Percentiles rank a stretch among this genome's conserved stretches.
Conservation (phyloP, 2,888 invertebrate species). For the Patella pellucida region DNA sequence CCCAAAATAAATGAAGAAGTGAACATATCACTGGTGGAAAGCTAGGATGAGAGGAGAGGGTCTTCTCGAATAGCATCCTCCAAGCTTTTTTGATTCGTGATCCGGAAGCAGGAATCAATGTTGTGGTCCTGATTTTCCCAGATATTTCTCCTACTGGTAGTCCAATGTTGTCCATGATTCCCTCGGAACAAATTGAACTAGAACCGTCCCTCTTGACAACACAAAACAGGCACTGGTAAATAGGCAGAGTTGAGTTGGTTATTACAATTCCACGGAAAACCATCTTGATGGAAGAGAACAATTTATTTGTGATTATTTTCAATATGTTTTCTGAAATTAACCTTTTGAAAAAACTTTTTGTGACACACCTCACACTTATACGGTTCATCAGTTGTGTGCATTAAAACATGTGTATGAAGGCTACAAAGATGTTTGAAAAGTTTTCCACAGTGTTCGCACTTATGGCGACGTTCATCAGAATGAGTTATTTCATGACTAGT, state of each 20-base stretch:
- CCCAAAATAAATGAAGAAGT: too few relatives aligned
- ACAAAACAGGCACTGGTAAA: too few relatives aligned
- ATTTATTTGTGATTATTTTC: conserved; percentile 72
- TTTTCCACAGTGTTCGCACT: conserved; percentile 72
- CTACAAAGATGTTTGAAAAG: conserved; percentile 96
- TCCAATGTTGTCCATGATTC: background rate
- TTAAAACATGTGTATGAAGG: conserved; percentile 94
- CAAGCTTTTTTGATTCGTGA: background rate
- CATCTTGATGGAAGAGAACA: too few relatives aligned
- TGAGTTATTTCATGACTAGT: background rate
- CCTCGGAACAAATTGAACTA: too few relatives aligned
- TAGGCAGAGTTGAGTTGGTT: too few relatives aligned
- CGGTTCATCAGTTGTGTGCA: conserved; percentile 72
- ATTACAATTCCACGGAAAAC: too few relatives aligned
- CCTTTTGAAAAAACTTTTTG: conserved; percentile 80
- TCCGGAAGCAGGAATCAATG: background rate
- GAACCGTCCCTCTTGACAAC: too few relatives aligned
- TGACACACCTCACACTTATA: conserved; percentile 77
- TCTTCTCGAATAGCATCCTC: background rate
- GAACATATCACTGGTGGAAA: background rate
- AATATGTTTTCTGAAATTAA: conserved; percentile 80
- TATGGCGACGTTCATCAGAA: background rate
- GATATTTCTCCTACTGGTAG: background rate
- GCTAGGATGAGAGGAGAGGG: background rate
- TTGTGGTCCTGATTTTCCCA: background rate